Evolutionary conservation across 1,140 invertebrate species (phyloP).

Genomic region (Ruditapes philippinarum): DNA sequence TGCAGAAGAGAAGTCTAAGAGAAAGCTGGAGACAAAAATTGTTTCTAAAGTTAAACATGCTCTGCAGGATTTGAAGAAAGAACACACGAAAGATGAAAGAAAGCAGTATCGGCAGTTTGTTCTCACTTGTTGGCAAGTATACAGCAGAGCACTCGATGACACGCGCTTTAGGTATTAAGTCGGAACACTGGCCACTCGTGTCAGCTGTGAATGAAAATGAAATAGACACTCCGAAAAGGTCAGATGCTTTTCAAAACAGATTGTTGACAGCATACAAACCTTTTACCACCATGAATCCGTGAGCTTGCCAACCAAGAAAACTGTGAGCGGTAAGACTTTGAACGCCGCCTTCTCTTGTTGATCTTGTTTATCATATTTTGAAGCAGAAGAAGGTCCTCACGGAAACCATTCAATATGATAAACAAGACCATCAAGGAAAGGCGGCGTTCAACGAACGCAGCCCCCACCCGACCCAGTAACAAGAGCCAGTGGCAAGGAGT

Average conservation of each 20-base stretch:
- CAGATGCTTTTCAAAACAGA: constrained; percentile 20
- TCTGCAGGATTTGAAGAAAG: not conserved
- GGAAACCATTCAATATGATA: constrained; percentile 34
- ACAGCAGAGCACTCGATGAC: constrained; percentile 2
- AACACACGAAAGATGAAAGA: constrained; percentile 11
- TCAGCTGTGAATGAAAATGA: not conserved
- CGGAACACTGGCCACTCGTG: constrained; percentile 40
- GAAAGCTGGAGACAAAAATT: constrained; percentile 8
- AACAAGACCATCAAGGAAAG: no score
- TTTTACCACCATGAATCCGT: constrained; percentile 51
- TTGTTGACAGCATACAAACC: not conserved
- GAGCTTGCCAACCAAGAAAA: constrained; percentile 34
- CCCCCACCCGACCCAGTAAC: no score
- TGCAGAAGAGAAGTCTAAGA: constrained; percentile 6
- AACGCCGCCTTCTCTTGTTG: no score
- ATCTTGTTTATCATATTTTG: no score
- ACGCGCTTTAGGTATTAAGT: constrained; percentile 30
- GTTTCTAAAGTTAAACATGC: constrained; percentile 13
- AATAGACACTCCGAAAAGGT: not conserved
- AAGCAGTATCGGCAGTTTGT: not conserved
- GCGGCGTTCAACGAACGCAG: no score
- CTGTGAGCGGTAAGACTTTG: constrained; percentile 20
- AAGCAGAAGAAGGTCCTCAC: constrained; percentile 19
- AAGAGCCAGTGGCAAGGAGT: no score
- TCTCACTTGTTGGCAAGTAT: constrained; percentile 1